phyloP scores from a whole-genome alignment of 1,140 invertebrate genomes.

The Hycleus cichorii region DNA sequence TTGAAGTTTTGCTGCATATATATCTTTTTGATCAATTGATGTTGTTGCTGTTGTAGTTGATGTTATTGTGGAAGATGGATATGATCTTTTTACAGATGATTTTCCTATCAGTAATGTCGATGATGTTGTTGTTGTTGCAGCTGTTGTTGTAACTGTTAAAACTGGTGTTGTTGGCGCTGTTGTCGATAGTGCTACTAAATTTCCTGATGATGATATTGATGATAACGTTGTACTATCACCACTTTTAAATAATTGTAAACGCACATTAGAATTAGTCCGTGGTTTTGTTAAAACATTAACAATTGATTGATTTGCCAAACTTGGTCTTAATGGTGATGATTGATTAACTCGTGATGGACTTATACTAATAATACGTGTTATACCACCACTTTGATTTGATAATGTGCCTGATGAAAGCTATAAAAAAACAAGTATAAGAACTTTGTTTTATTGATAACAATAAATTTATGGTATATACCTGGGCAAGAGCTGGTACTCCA shows the following conservation, averaged over 20 bases:
- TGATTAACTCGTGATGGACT: conserved; percentile 32
- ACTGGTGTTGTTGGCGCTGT: conserved; percentile 34
- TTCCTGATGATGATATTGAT: not conserved
- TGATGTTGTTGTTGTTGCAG: too few species aligned
- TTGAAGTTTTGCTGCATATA: conserved; percentile 34
- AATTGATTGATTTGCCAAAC: conserved; percentile 38
- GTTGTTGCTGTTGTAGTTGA: conserved; percentile 36
- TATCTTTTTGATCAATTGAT: conserved; percentile 35
- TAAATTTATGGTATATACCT: conserved; percentile 19
- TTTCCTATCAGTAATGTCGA: too few species aligned
- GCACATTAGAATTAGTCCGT: conserved; percentile 28
- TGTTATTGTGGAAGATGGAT: not conserved
- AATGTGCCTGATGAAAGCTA: conserved; percentile 29
- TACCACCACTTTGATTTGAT: conserved; percentile 22
- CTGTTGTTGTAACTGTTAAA: too few species aligned
- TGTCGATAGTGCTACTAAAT: not conserved
- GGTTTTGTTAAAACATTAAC: conserved; percentile 38
- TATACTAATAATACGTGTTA: conserved; percentile 38
- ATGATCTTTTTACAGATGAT: not conserved
- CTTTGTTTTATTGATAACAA: too few species aligned
- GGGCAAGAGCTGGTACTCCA: conserved; percentile 33
- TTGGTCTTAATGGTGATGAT: conserved; percentile 32
- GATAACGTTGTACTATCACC: conserved; percentile 8
- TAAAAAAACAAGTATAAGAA: not conserved
- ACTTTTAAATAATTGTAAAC: conserved; percentile 31